Base-by-base conservation (phyloP, 2,888 invertebrate genomes). In the Callimorpha dominula region DNA sequence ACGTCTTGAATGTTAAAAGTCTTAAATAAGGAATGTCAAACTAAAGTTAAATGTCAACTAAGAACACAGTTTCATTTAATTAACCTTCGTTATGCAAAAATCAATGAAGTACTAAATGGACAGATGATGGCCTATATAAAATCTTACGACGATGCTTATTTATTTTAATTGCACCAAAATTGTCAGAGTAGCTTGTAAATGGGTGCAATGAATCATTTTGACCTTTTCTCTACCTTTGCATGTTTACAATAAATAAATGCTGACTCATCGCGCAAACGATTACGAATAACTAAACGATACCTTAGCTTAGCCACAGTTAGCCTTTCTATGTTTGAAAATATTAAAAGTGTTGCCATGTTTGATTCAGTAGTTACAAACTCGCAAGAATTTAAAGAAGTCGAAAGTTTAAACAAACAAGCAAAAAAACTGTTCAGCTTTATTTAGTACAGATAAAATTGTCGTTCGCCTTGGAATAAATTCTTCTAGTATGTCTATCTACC, bases 141-240 rank as follows among this genome's bases (percentile, higher is more conserved):
- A 31, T 31, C 31, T 31, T 2, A 49, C 9, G 12, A 15, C 8
- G 4, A 4, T 15, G 49, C 20, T 20, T 20, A 12, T 20, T 54
- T 50, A 71, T 68, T 62, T 43, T 42, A 74, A 68, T 54, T 76
- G 68, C 66, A 71, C 73, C 73, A 54, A 76, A 81, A 65, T 73
- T 68, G 63, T 68, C 42, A 52, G 31, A 40, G 49, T 65, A 43
- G 65, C 65, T 46, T 71, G 57, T 69, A 78, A 84, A 85, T 69
- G 81, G 81, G 86, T 83, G 85, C 89, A 87, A 86, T 74, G 86
- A 76, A 79, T 86, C 71, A 80, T 73, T 79, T 78, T 86, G 85
- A 87, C 86, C 88, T 86, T 85, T 84, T 72, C 74, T 46, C 72
- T 76, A 78, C 70, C 68, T 81, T 67, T 63, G 65, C 20, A 65